Evolutionary conservation across 2,888 invertebrate genomes (phyloP), one percentile per base, ranked within the genome.

Genomic region (Latrodectus hesperus): DNA sequence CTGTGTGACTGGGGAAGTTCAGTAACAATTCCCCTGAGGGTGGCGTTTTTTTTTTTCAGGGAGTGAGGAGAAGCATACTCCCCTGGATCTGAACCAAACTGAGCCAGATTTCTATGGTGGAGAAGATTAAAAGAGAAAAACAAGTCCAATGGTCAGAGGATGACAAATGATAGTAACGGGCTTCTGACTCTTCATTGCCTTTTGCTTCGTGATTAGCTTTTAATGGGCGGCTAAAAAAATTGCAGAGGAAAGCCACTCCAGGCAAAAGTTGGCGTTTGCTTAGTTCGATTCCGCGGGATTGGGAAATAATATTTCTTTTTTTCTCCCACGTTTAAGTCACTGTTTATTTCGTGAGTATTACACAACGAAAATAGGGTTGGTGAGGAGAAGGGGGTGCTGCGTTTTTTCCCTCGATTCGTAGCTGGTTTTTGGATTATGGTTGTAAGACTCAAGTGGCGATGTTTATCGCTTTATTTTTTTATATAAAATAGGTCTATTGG

Each of bases 91-190:
- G 72, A 76, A 73, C 77, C 76, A 81, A 80, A 87, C 77, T 87
- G 81, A 81, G 81, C 81, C 86, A 77, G 81, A 82, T 77, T 85
- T 79, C n/a, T 11, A 17, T 26, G 65, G 26, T 52, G 78, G 74
- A 53, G 51, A 85, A 68, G 79, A 79, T n/a, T 60, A 81, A 73
- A 51, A 65, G 72, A 77, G 75, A 53, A 86, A 72, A 76, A 53
- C 72, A 51, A 67, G 74, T 70, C 72, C 64, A 72, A 80, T 77
- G 67, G 72, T 67, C 64, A 76, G 81, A 81, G 81, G 81, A 87
- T 87, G 86, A 87, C 86, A 82, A 87, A 87, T 87, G 86, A 87
- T 87, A 87, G 64, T 87, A 87, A 87, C 81, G 81, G 77, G 16
- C 53, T 65, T 67, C 65, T 87, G 81, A 77, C 81, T 87, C 81